A percentile compares a stretch with the other conserved stretches of the same genome.
Evolutionary conservation across 2,888 invertebrate species (phyloP).

Genomic region (Teinopalpus imperialis): DNA sequence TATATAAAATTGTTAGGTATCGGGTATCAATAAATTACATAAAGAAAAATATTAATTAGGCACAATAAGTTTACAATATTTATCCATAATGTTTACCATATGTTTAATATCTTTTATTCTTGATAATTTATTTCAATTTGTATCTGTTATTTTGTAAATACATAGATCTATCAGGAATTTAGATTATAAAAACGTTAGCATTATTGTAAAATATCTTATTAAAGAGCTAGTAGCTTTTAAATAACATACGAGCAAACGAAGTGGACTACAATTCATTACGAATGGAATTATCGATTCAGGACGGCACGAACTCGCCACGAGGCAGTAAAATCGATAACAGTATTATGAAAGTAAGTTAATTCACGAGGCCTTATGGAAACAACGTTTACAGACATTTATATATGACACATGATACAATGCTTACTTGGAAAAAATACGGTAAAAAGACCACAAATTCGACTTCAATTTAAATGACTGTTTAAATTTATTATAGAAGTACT

Average conservation of each 20-base stretch:
- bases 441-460: too few relatives aligned
- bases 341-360: slow-evolving; percentile 19
- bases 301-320: slow-evolving; percentile 19
- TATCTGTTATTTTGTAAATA: slow-evolving; percentile 6
- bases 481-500: too few relatives aligned
- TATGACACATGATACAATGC: too few relatives aligned
- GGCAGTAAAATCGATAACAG: slow-evolving; percentile 16
- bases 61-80: neutral
- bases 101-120: too few relatives aligned
- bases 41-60: too few relatives aligned
- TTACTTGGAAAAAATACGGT: too few relatives aligned
- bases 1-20: too few relatives aligned
- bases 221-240: neutral
- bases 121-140: neutral
- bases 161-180: neutral
- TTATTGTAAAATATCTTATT: too few relatives aligned
- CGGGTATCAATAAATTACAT: too few relatives aligned
- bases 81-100: neutral
- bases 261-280: neutral
- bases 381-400: too few relatives aligned
- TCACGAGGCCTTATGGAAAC: slow-evolving; percentile 7
- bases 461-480: too few relatives aligned
- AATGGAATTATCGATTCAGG: slow-evolving; percentile 14
- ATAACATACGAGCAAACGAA: neutral
- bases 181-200: neutral